Evolutionary conservation across 2,888 invertebrate species (phyloP), one percentile per base, ranked within the genome.

Genomic region (Megalurothrips usitatus): DNA sequence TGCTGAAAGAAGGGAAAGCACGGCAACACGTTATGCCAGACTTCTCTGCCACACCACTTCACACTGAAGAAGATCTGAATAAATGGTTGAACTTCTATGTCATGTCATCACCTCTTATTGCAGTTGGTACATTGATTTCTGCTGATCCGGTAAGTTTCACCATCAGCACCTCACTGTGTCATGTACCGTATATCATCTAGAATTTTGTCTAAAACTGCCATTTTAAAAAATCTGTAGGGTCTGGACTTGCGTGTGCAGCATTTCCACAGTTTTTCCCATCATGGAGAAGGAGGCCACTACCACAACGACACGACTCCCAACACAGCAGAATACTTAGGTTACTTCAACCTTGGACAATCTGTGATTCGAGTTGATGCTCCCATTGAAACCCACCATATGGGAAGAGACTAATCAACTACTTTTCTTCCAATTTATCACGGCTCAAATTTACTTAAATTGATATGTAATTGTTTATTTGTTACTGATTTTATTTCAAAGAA

Each of bases 21-120:
- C 94, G 94, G 86, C 93, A 96, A 86, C 99, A 99, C 88, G 94
- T 99, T 83, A 99, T 99, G 99, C 94, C 96, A 63, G 96, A 97
- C 86, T 99, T 98, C 88, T 94, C 96, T 0, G 86, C 88, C 82
- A 89, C 89, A 1, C 94, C 96, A 28, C 88, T 99, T 81, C 89
- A 89, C 81, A 90, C 90, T 17, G 93, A 95, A 84, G 90, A 90
- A 11, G 92, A 94, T 85, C 90, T 98, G 26, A 93, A 96, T 86
- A 86, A 90, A 79, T 99, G 99, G 98, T 89, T 99, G 83, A 92
- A 93, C 86, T 99, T 94, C 88, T 98, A 93, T 88, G 92, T 96
- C 84, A 95, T 98, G 94, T 90, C 92, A 80, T 94, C 97, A 58
- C 97, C 97, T 80, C 89, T 99, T 83, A 91, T 95, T 81, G 94